phyloP scores from a whole-genome alignment of 2,797 vertebrate species.

The Acipenser transmontanus region DNA sequence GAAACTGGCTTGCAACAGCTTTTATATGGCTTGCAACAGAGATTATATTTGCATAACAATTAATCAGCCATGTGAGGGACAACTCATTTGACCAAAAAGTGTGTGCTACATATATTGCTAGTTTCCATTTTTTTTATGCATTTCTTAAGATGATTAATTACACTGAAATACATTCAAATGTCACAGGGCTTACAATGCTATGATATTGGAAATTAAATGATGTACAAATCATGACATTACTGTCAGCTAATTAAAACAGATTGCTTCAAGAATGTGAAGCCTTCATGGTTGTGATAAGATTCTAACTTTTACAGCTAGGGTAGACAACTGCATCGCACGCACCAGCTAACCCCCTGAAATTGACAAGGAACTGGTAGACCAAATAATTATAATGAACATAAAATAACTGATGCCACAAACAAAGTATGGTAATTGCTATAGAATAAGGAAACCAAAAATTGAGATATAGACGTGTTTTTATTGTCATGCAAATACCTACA shows the following conservation, averaged over 20 bases:
- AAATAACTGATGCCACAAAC: slow-evolving; percentile 11
- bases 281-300: slow-evolving; percentile 6
- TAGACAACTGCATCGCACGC: slow-evolving; percentile 7
- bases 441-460: slow-evolving; percentile 5
- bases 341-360: slow-evolving; percentile 8
- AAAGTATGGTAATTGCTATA: slow-evolving; percentile 12
- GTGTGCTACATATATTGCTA: too few species aligned
- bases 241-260: slow-evolving; percentile 15
- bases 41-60: too few species aligned
- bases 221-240: slow-evolving; percentile 12
- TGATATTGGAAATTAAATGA: background rate
- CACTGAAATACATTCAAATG: background rate
- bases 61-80: too few species aligned
- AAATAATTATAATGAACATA: slow-evolving; percentile 13
- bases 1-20: too few species aligned
- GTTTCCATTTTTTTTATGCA: too few species aligned
- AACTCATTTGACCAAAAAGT: too few species aligned
- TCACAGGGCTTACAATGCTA: slow-evolving; percentile 4
- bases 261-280: slow-evolving; percentile 8
- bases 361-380: slow-evolving; percentile 12
- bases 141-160: too few species aligned
- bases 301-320: slow-evolving; percentile 12
- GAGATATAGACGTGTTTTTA: slow-evolving; percentile 8
- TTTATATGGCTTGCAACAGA: too few species aligned
- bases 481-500: background rate